Evolutionary conservation across 2,113 vertebrate genomes (phyloP).

Genomic region (Neotoma lepida): DNA sequence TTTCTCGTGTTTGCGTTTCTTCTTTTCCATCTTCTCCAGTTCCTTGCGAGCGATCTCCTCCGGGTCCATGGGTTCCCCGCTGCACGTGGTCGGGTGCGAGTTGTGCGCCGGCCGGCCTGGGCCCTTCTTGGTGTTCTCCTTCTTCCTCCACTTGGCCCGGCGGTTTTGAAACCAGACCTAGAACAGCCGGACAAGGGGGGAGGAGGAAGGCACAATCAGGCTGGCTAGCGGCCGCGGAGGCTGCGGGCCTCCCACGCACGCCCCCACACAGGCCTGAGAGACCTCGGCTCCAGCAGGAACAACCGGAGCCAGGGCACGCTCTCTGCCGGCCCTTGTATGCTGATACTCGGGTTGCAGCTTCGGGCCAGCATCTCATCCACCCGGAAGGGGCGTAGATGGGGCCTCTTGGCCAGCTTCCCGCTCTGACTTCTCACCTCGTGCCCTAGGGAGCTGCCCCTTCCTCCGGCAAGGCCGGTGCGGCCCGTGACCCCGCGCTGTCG

Average conservation of each 20-base stretch:
- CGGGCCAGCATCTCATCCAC: slow-evolving; percentile 6
- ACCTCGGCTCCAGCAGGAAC: not conserved
- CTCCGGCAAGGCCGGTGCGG: not conserved
- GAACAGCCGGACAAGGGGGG: slow-evolving; percentile 82
- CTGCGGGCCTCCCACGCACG: not conserved
- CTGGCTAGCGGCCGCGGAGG: slow-evolving; percentile 66
- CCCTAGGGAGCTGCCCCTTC: slow-evolving; percentile 47
- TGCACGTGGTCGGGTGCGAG: slow-evolving; percentile 98
- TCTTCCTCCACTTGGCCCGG: slow-evolving; percentile 98
- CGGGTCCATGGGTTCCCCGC: slow-evolving; percentile 98
- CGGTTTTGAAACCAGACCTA: slow-evolving; percentile 99
- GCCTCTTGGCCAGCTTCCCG: slow-evolving; percentile 44
- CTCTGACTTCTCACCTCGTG: slow-evolving; percentile 61
- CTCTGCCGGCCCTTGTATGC: not conserved
- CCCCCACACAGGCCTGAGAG: not conserved
- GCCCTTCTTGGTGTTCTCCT: slow-evolving; percentile 99
- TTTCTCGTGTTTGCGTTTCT: slow-evolving; percentile 97
- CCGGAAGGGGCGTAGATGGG: slow-evolving; percentile 3
- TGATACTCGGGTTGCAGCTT: not conserved
- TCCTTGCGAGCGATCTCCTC: slow-evolving; percentile 98
- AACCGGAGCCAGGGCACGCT: not conserved
- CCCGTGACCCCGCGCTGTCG: not conserved
- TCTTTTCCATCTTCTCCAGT: slow-evolving; percentile 96
- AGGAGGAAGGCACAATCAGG: slow-evolving; percentile 81
- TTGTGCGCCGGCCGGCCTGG: slow-evolving; percentile 98